Evolutionary conservation across 2,797 vertebrate species (phyloP).

Genomic region (Eurystomus glaucurus): DNA sequence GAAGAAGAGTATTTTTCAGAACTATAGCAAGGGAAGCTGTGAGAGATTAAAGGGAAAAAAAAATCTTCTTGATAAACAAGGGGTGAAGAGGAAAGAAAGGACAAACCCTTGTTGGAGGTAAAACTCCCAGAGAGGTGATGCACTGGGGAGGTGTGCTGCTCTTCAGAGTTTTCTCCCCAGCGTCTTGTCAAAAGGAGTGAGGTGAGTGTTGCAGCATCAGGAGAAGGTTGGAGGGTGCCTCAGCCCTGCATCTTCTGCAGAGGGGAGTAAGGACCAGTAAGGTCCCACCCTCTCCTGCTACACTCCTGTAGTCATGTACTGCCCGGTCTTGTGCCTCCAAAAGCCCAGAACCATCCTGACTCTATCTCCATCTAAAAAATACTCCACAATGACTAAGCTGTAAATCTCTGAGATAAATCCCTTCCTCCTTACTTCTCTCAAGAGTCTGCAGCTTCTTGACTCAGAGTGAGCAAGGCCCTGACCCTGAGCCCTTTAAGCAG

Average conservation of each 20-base stretch:
- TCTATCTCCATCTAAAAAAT: not conserved
- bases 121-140: not conserved
- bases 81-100: not conserved
- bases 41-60: not conserved
- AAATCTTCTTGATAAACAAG: not conserved
- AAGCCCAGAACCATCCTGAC: not conserved
- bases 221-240: not conserved
- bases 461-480: not conserved
- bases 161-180: not conserved
- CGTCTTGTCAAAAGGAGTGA: not conserved
- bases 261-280: not conserved
- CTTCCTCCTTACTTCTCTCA: not conserved
- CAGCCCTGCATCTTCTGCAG: not conserved
- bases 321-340: not conserved
- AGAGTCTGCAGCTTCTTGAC: not conserved
- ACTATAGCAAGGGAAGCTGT: not conserved
- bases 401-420: not conserved
- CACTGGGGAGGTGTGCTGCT: fast-evolving
- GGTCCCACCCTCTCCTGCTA: not conserved
- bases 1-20: conserved; percentile 33
- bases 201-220: not conserved
- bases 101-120: not conserved
- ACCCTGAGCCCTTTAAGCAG: not conserved
- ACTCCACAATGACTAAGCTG: not conserved
- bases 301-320: not conserved